phyloP scores from a whole-genome alignment of 2,888 invertebrate species.

The Pterostichus madidus region DNA sequence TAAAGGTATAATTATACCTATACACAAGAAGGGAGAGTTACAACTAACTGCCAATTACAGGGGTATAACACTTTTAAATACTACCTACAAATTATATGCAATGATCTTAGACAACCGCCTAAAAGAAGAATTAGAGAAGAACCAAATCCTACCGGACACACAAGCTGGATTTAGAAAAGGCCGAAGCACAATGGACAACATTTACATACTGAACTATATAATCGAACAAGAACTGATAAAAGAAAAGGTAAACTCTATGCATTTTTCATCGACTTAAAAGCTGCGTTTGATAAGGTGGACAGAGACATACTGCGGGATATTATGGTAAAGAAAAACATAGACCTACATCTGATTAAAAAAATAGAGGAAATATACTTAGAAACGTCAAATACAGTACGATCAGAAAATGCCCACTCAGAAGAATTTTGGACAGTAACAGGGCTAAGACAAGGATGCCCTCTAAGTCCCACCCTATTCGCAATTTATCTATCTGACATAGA shows the following conservation, averaged over 20 bases:
- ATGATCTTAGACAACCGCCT: not conserved
- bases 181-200: constrained; percentile 46
- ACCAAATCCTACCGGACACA: constrained; percentile 19
- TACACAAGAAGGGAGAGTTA: not conserved
- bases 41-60: not conserved
- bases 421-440: constrained; percentile 59
- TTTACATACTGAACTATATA: constrained; percentile 28
- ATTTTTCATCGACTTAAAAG: constrained; percentile 63
- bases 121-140: not conserved
- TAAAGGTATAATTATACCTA: too few relatives aligned
- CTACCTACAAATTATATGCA: constrained; percentile 8
- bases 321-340: not conserved
- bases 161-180: constrained; percentile 42
- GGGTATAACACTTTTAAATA: not conserved
- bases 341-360: not conserved
- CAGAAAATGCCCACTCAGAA: constrained; percentile 7
- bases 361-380: not conserved
- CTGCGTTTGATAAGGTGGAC: constrained; percentile 17
- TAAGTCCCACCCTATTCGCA: constrained; percentile 58
- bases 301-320: not conserved
- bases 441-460: constrained; percentile 63
- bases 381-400: not conserved
- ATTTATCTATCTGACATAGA: constrained; percentile 67
- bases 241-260: constrained; percentile 51
- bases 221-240: not conserved